These are phyloP conservation scores for Dryoscopus gambensis DNA, from an alignment of 2,113 vertebrate species.

Conservation along the genomic window DNA sequence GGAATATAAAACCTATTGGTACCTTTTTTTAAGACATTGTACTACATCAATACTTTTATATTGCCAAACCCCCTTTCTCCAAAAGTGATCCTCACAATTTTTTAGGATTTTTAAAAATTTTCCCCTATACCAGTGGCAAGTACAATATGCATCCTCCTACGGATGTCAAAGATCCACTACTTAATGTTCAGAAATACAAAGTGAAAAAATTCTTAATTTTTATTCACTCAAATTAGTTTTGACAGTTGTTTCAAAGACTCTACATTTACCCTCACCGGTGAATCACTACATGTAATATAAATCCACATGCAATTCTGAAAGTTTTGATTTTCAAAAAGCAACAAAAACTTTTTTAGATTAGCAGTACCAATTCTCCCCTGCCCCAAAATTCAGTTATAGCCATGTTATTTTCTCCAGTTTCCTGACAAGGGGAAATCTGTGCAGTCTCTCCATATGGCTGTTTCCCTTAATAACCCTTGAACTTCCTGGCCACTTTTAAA, in stretches of 20 bases:
- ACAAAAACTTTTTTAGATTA: not conserved
- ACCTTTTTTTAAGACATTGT: not conserved
- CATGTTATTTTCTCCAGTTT: not conserved
- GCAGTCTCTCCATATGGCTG: not conserved
- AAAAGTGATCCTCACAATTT: not conserved
- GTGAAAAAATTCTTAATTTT: not conserved
- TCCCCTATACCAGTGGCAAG: not conserved
- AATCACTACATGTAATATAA: not conserved
- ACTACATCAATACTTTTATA: not conserved
- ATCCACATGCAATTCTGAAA: not conserved
- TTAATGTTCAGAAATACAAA: not conserved
- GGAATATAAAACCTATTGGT: not conserved
- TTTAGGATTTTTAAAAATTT: not conserved
- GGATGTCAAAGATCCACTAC: not conserved
- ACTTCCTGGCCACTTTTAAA: not conserved
- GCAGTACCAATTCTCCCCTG: not conserved
- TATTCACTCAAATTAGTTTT: not conserved
- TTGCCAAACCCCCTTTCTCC: not conserved
- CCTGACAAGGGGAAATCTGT: not conserved
- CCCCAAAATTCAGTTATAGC: not conserved
- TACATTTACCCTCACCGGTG: not conserved
- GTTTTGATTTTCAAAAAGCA: not conserved
- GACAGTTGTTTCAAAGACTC: not conserved
- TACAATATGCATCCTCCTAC: not conserved
- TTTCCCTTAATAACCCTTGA: not conserved